Percentiles rank a stretch among this genome's conserved stretches.
Evolutionary conservation across 2,888 invertebrate genomes (phyloP).

Genomic region (Dasypolia templi): DNA sequence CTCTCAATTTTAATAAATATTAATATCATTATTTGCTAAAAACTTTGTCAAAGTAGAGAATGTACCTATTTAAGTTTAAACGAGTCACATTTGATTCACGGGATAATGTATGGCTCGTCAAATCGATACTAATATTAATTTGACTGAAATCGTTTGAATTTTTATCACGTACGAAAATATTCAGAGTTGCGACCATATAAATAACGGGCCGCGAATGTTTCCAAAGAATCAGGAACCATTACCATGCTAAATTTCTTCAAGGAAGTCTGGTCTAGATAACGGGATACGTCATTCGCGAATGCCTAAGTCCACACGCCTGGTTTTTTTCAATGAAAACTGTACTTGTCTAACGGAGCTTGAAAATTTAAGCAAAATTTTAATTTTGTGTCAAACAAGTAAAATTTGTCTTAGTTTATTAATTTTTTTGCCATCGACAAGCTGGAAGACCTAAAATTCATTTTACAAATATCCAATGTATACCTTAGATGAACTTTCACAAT

Average conservation of each 20-base stretch:
- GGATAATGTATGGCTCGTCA: conserved; percentile 52
- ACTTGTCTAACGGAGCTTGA: conserved; percentile 20
- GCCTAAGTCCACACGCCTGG: conserved; percentile 41
- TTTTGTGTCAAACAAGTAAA: not conserved
- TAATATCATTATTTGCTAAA: no score
- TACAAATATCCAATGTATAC: conserved; percentile 16
- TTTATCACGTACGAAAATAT: conserved; percentile 80
- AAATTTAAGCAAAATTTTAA: not conserved
- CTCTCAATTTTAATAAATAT: conserved; percentile 4
- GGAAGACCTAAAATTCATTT: conserved; percentile 15
- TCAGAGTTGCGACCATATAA: conserved; percentile 77
- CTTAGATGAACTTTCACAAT: conserved; percentile 3
- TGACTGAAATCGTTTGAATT: conserved; percentile 76
- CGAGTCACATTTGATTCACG: conserved; percentile 18
- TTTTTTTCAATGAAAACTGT: conserved; percentile 28
- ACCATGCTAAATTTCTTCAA: conserved; percentile 79
- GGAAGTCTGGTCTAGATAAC: conserved; percentile 76
- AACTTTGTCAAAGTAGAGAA: not conserved
- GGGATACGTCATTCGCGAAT: conserved; percentile 68
- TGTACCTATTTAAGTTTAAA: not conserved
- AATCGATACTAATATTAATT: conserved; percentile 69
- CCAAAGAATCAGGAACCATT: conserved; percentile 77
- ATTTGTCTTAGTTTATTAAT: not conserved
- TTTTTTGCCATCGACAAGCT: not conserved
- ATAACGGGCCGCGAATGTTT: conserved; percentile 81